Evolutionary conservation across 2,113 vertebrate species (phyloP).

Genomic region (Myocastor coypus): DNA sequence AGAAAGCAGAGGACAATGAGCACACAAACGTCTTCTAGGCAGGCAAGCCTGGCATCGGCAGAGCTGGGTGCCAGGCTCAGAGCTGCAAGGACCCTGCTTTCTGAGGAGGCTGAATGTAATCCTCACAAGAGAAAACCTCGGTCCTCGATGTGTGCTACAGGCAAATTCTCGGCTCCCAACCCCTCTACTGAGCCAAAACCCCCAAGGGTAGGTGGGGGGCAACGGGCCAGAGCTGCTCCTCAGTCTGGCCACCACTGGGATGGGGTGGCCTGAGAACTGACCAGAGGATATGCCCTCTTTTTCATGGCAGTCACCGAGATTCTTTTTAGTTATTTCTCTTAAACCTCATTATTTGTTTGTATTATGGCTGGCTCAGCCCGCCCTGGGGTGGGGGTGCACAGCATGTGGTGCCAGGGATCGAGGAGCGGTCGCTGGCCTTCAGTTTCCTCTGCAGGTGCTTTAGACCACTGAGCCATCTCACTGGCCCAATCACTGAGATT

Average conservation of each 20-base stretch:
- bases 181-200: neutral
- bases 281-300: neutral
- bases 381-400: too few species aligned
- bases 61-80: neutral
- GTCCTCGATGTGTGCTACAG: neutral
- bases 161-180: neutral
- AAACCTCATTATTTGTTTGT: too few species aligned
- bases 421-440: too few species aligned
- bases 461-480: too few species aligned
- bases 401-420: too few species aligned
- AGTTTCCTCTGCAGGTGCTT: too few species aligned
- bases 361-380: too few species aligned
- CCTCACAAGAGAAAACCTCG: neutral
- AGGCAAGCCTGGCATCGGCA: constrained; percentile 11
- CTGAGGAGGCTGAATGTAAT: constrained; percentile 23
- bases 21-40: neutral
- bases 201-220: neutral
- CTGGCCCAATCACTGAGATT: neutral
- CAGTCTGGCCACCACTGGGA: neutral
- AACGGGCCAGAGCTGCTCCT: neutral
- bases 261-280: neutral
- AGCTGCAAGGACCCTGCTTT: neutral
- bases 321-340: too few species aligned
- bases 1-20: constrained; percentile 49
- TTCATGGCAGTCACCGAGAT: neutral